Evolutionary conservation across 1,140 invertebrate genomes (phyloP).

Genomic region (Caenorhabditis remanei): DNA sequence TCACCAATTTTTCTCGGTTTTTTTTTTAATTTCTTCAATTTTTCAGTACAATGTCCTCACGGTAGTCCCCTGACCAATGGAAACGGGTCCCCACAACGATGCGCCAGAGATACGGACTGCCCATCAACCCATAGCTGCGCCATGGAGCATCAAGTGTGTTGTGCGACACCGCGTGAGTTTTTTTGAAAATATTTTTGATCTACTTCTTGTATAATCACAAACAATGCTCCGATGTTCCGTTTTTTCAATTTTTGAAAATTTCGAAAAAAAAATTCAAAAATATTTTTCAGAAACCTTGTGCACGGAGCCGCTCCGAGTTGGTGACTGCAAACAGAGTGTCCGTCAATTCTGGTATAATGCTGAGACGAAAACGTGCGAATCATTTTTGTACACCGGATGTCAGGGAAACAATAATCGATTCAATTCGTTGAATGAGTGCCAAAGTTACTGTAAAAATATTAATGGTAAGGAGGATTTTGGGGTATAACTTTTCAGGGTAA

Average conservation of each 20-base stretch:
- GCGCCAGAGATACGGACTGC: conserved; percentile 72
- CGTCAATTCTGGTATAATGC: conserved; percentile 77
- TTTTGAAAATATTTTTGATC: neutral
- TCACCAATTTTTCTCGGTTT: too few relatives aligned
- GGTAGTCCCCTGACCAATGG: conserved; percentile 74
- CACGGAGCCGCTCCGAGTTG: conserved; percentile 74
- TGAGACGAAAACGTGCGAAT: conserved; percentile 71
- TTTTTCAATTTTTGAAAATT: neutral
- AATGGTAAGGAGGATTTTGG: conserved; percentile 64
- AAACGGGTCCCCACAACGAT: conserved; percentile 75
- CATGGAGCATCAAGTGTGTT: conserved; percentile 74
- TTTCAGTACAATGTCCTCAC: conserved; percentile 76
- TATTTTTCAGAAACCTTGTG: conserved; percentile 72
- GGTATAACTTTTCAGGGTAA: neutral
- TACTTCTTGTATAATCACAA: neutral
- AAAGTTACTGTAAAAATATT: conserved; percentile 76
- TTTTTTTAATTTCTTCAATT: neutral
- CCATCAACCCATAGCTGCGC: conserved; percentile 74
- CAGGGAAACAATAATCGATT: conserved; percentile 77
- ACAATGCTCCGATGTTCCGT: conserved; percentile 30
- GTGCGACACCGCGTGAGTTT: conserved; percentile 74
- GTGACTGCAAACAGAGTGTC: conserved; percentile 75
- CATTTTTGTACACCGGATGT: conserved; percentile 77
- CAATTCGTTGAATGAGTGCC: conserved; percentile 73
- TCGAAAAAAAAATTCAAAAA: neutral